A percentile compares a stretch with the other conserved stretches of the same genome.
phyloP scores from a whole-genome alignment of 2,888 invertebrate genomes.

The Galerucella pusilla region DNA sequence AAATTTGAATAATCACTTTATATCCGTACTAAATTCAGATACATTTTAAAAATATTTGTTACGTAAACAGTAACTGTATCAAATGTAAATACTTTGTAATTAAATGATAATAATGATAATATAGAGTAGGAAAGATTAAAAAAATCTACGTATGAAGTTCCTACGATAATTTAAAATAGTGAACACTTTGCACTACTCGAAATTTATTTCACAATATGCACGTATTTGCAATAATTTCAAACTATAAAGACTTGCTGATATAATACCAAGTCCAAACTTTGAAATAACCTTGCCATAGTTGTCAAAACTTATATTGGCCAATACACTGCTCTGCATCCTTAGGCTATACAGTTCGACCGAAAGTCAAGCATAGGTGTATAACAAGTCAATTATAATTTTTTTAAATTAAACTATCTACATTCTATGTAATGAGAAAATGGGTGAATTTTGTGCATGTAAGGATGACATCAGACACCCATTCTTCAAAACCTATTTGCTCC shows the following conservation, averaged over 20 bases:
- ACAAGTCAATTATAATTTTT: too few species aligned
- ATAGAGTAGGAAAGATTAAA: conserved; percentile 30
- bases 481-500: too few species aligned
- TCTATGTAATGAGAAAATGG: too few species aligned
- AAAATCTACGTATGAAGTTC: conserved; percentile 52
- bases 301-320: neutral
- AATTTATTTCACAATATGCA: neutral
- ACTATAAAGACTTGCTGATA: neutral
- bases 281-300: neutral
- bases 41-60: conserved; percentile 5
- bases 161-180: conserved; percentile 53
- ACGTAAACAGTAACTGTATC: neutral
- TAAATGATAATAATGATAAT: conserved; percentile 20
- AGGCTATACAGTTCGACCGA: too few species aligned
- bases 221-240: neutral
- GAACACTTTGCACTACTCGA: conserved; percentile 44
- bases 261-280: neutral
- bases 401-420: too few species aligned
- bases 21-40: too few species aligned
- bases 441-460: too few species aligned
- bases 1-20: neutral
- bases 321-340: too few species aligned
- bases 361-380: too few species aligned
- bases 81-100: conserved; percentile 8
- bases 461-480: too few species aligned